Evolutionary conservation across 2,888 invertebrate genomes (phyloP), one percentile per base, ranked within the genome.

Genomic region (Conus canariensis): DNA sequence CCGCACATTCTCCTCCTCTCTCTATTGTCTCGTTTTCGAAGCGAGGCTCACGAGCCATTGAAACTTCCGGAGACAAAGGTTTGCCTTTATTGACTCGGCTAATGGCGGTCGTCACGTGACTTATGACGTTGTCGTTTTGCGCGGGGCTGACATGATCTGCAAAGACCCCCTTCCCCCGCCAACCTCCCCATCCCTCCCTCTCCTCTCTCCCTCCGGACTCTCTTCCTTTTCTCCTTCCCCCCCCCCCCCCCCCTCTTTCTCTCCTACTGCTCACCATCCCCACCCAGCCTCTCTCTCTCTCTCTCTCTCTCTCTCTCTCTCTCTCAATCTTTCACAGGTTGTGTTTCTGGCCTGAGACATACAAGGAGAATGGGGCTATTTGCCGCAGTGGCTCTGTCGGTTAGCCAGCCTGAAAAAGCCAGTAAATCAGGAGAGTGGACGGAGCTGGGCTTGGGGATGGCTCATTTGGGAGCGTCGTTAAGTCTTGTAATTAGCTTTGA

Each of bases 61-160:
- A 86, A 25, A 86, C 86, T 67, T 86, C 86, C 86, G 86, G 86
- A 59, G 60, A 86, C 86, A 86, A 60, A 59, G 60, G 64, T 86
- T 86, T 86, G 86, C 87, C 70, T 77, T 74, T 77, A 74, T 88
- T 74, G 87, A 77, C 64, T 58, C 7, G 25, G 59, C 87, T 59
- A 59, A 74, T 88, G 74, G 74, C 16, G 25, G 45, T n/a, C 74
- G 30, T 25, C 25, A 45, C 45, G 59, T 56, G 58, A 88, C 56
- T 59, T 77, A 88, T 59, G 59, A 64, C 77, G 74, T 77, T 25
- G 58, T 77, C 74, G 30, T 77, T 74, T 64, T 60, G 45, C 19
- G 8, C 16, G 6, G 19, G n/a, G 58, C 64, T 56, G 85, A 85
- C 85, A 60, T n/a, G n/a, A n/a, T 85, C 85, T 60, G 59, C 85